Conservation (phyloP, 1,140 invertebrate genomes). For the Musca domestica region DNA sequence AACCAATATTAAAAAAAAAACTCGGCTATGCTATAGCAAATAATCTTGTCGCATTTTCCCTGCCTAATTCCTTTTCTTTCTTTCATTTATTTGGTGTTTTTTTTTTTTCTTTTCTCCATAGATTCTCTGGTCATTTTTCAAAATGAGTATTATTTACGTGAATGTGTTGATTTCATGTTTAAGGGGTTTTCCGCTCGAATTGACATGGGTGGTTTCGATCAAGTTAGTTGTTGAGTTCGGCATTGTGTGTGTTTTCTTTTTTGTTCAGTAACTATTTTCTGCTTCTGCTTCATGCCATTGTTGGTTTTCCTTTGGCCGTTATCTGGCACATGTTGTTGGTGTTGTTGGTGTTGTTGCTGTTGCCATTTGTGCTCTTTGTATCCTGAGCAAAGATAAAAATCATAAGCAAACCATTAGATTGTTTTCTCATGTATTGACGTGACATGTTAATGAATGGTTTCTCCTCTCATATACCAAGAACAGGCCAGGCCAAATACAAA, state of each 20-base stretch:
- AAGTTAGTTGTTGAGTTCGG: not conserved
- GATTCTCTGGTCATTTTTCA: not conserved
- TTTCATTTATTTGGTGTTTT: not conserved
- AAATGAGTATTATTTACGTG: conserved; percentile 2
- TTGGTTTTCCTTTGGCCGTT: not conserved
- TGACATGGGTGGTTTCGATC: conserved; percentile 10
- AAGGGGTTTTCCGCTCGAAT: conserved; percentile 1
- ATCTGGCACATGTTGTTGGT: not conserved
- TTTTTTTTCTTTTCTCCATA: not conserved
- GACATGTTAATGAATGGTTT: conserved; percentile 53
- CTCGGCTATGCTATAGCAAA: too few species aligned
- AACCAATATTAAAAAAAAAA: too few species aligned
- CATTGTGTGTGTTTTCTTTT: not conserved
- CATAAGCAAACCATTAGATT: conserved; percentile 53
- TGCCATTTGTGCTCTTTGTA: not conserved
- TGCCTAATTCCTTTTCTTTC: too few species aligned
- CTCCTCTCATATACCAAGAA: too few species aligned
- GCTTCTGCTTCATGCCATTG: not conserved
- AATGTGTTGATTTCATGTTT: conserved; percentile 16
- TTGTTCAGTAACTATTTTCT: not conserved
- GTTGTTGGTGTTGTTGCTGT: not conserved
- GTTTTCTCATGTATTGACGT: conserved; percentile 48
- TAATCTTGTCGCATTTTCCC: too few species aligned
- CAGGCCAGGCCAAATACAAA: not conserved
- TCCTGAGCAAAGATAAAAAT: conserved; percentile 41